Percentiles rank a stretch among this genome's conserved stretches.
Evolutionary conservation across 1,140 invertebrate genomes (phyloP).

Genomic region (Nylanderia fulva): DNA sequence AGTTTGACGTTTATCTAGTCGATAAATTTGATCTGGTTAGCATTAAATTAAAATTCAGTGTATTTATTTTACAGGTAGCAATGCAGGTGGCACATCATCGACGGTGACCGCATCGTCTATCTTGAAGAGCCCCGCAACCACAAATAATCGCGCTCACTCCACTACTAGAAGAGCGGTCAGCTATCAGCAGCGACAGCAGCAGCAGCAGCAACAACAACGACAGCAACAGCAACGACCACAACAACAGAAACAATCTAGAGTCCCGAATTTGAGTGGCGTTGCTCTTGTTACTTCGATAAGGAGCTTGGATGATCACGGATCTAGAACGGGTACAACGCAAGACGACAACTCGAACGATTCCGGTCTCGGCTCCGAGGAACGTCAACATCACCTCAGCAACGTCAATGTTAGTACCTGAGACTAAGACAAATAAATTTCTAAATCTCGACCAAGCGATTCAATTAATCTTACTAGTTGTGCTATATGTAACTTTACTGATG

Average conservation of each 20-base stretch:
- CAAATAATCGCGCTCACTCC: slow-evolving; percentile 70
- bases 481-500: background rate
- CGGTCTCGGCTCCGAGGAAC: slow-evolving; percentile 91
- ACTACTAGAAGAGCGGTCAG: slow-evolving; percentile 68
- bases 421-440: background rate
- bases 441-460: background rate
- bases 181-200: slow-evolving; percentile 69
- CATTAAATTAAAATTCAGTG: no score
- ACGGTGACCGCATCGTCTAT: slow-evolving; percentile 78
- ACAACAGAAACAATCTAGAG: slow-evolving; percentile 71
- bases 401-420: slow-evolving; percentile 71
- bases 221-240: slow-evolving; percentile 53
- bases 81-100: slow-evolving; percentile 74
- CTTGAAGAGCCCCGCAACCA: slow-evolving; percentile 70
- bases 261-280: slow-evolving; percentile 67
- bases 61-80: slow-evolving; percentile 63
- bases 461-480: background rate
- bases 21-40: no score
- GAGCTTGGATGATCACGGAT: slow-evolving; percentile 79
- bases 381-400: slow-evolving; percentile 79
- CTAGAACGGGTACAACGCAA: slow-evolving; percentile 74
- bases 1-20: no score
- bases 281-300: no score
- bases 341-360: slow-evolving; percentile 94
- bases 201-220: slow-evolving; percentile 64